Conservation (phyloP, 2,113 vertebrate genomes). For the Sardina pilchardus region DNA sequence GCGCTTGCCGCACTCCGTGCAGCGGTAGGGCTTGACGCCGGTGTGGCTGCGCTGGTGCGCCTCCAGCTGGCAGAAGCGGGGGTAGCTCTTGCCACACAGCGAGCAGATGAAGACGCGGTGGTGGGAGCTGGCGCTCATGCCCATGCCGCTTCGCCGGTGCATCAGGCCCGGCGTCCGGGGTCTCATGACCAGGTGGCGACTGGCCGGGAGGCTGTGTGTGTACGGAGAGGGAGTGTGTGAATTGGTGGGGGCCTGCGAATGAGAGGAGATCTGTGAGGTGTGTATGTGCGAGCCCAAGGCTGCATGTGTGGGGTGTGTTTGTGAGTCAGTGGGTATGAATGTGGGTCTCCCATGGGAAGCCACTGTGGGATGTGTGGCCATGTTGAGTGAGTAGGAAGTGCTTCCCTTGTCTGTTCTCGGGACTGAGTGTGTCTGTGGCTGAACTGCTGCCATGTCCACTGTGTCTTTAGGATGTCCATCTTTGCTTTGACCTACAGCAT, state of each 20-base stretch:
- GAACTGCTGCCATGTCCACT: neutral
- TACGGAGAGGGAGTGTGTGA: neutral
- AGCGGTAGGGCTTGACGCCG: conserved; percentile 53
- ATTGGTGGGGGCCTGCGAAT: neutral
- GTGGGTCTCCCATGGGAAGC: neutral
- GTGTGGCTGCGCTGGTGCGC: conserved; percentile 51
- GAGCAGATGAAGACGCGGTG: conserved; percentile 46
- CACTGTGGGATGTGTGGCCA: neutral
- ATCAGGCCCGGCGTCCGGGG: neutral
- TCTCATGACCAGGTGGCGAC: neutral
- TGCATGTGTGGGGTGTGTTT: neutral
- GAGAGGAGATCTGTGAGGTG: neutral
- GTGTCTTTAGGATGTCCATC: neutral
- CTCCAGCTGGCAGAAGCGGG: conserved; percentile 51
- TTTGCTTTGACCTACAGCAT: neutral
- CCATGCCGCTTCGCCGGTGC: neutral
- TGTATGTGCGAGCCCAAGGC: neutral
- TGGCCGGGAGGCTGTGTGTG: neutral
- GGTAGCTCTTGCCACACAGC: conserved; percentile 52
- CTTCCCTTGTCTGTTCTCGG: neutral
- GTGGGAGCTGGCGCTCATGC: neutral
- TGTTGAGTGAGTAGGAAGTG: neutral
- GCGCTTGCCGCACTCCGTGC: conserved; percentile 64
- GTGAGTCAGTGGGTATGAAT: neutral
- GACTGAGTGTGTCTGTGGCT: neutral